These are phyloP conservation scores for Drosophila melanosoma DNA, from an alignment of 2,888 invertebrate genomes.

Conservation along the genomic window DNA sequence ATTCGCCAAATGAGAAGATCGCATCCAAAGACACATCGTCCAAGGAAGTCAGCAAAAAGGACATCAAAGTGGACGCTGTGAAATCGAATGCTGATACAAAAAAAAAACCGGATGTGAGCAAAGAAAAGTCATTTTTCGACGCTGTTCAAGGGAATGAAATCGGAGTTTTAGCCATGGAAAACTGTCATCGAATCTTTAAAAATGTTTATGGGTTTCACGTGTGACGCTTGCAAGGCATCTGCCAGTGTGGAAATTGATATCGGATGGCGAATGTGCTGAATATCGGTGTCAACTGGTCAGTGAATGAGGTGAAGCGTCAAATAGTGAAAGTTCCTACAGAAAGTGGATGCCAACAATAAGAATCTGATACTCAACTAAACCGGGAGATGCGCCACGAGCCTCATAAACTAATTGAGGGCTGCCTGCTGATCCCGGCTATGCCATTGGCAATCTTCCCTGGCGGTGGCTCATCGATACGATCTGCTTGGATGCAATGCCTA, in stretches of 20 bases:
- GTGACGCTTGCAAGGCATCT: slow-evolving; percentile 96
- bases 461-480: slow-evolving; percentile 95
- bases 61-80: not conserved
- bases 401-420: slow-evolving; percentile 97
- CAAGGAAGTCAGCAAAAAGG: not conserved
- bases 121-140: not conserved
- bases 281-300: slow-evolving; percentile 98
- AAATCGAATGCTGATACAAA: too few relatives aligned
- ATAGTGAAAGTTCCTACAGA: slow-evolving; percentile 88
- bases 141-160: slow-evolving; percentile 83
- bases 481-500: slow-evolving; percentile 97
- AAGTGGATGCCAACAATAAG: slow-evolving; percentile 86
- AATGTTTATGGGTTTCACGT: slow-evolving; percentile 99
- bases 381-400: slow-evolving; percentile 96
- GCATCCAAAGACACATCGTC: not conserved
- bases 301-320: slow-evolving; percentile 96
- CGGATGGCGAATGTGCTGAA: slow-evolving; percentile 97
- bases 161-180: slow-evolving; percentile 91
- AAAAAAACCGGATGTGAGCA: not conserved
- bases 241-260: slow-evolving; percentile 97
- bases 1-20: not conserved
- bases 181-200: slow-evolving; percentile 97
- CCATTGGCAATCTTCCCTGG: too few relatives aligned
- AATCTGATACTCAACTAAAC: slow-evolving; percentile 99
- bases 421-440: slow-evolving; percentile 95